Base-by-base conservation (phyloP, 1,140 invertebrate genomes). In the Laupala kohalensis region DNA sequence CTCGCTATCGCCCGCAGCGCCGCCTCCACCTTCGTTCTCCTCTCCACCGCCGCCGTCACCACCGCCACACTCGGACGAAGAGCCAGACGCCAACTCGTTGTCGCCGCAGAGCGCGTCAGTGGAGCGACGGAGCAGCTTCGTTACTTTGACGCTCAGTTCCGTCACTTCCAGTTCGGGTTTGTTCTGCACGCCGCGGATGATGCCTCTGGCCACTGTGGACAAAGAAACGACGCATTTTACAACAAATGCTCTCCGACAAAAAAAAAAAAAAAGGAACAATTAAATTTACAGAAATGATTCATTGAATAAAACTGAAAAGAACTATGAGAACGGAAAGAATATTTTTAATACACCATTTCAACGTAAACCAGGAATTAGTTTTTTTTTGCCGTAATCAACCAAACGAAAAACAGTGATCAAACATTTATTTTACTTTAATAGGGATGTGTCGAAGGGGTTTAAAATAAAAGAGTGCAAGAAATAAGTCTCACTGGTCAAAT, bases 71-170 rank as follows among this genome's bases (percentile, higher is more conserved):
- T 26, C 65, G 19, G 53, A 9, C n/a, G 25, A 6, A 66, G 65
- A 66, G 15, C 25, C 4, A 4, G 12, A 0, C 1, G 25, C 19
- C 27, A 67, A 1, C 13, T 53, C 64, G 70, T 72, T 53, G 9
- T 53, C 37, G 1, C 1, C 37, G 37, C 37, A 53, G 9, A 53
- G 37, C 1, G 37, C 73, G n/a, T 72, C 70, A 19, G 70, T 68
- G 3, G 73, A 69, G 25, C 81, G 87, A 15, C 89, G 82, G 30
- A 91, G 84, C 12, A 89, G 82, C 76, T 88, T 89, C 0, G 86
- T 89, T 15, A 90, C 81, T 30, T 86, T 83, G n/a, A 91, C 80
- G 0, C 86, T 85, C 66, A 91, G 79, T 75, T 89, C 87, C 0
- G 89, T 87, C 9, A 84, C 81, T 76, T 90, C 87, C 62, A 89